Base-by-base conservation (phyloP, 2,888 invertebrate genomes). In the Agrotis puta region DNA sequence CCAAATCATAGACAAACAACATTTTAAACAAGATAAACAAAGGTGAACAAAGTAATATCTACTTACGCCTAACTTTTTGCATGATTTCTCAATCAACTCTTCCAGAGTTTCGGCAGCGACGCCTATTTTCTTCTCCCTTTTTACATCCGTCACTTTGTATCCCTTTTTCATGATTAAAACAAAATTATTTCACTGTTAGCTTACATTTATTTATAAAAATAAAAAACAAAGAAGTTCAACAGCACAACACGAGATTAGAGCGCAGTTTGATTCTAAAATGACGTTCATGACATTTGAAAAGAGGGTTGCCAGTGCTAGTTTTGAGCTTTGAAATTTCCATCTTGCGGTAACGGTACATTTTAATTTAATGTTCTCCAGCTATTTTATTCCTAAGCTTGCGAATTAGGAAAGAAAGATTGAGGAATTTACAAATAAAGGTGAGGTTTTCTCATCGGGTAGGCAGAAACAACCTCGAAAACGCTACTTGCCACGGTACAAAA, bases 101-200 rank as follows among this genome's bases (percentile, higher is more conserved):
- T 96, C 93, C 24, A 98, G 93, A 87, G 95, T 97, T 87, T 96
- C 97, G 58, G 97, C 97, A 24, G 98, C 98, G 56, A 98, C 96
- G 20, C 98, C 98, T 81, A 98, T 97, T 92, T 97, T 97, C 82
- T 97, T 96, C 81, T 96, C 97, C 73, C 98, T 94, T 82, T 96
- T 96, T 4, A 97, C 97, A 89, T 98, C 97, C 1, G 98, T 97
- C 53, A 98, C 97, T 96, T 98, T 98, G 88, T 97, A 98, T 39
- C 98, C 98, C 90, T 96, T 97, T 88, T 97, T 94, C 95, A 96
- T 94, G 82, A 87, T 92, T 82, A 54, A 59, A 74, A 77, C 62
- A 51, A 64, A 76, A 78, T 53, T n/a, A 50, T 48, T 56, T 27
- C 54, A 56, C 70, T 63, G 18, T 27, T 64, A 59, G 56, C 63